phyloP scores from a whole-genome alignment of 2,113 vertebrate species.

The Macrotus californicus region DNA sequence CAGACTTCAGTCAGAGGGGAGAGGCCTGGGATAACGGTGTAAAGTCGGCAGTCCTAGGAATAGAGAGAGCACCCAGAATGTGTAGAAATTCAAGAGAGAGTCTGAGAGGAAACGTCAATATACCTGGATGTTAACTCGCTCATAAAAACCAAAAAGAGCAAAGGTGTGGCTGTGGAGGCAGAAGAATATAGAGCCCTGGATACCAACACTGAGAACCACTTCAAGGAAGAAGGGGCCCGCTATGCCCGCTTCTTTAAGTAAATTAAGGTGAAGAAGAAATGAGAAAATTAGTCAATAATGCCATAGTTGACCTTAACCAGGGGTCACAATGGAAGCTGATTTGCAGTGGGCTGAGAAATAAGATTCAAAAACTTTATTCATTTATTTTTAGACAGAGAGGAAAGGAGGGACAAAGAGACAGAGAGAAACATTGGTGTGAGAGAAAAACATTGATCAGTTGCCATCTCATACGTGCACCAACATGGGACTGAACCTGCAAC shows the following conservation, averaged over 20 bases:
- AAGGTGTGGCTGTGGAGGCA: background rate
- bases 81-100: background rate
- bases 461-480: too few species aligned
- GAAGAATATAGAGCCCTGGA: rapidly evolving
- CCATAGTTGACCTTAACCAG: background rate
- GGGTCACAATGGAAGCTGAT: background rate
- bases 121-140: too few species aligned
- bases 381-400: too few species aligned
- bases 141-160: background rate
- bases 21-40: background rate
- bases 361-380: background rate
- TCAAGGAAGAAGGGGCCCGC: background rate
- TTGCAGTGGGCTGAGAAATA: background rate
- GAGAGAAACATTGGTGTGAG: too few species aligned
- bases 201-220: background rate
- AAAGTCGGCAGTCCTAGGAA: background rate
- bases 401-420: too few species aligned
- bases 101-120: background rate
- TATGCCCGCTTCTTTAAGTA: background rate
- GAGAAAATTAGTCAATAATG: background rate
- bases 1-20: background rate
- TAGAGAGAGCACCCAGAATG: background rate
- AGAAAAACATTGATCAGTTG: too few species aligned
- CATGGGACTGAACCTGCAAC: too few species aligned
- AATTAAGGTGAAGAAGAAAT: background rate